Evolutionary conservation across 1,140 invertebrate species (phyloP).

Genomic region (Trichonephila clavata): DNA sequence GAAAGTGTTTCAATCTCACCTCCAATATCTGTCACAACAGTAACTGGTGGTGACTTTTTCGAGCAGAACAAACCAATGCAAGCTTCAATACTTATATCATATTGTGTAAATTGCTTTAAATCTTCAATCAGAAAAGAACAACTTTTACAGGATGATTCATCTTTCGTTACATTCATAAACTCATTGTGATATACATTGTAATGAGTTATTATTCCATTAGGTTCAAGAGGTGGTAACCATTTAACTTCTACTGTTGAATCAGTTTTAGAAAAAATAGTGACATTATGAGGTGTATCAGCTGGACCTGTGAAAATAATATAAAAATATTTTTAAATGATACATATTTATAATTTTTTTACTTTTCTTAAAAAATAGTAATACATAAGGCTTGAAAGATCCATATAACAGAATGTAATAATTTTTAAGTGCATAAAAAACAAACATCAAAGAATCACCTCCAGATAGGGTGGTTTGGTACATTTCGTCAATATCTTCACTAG

Average conservation of each 20-base stretch:
- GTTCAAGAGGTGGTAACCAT: constrained; percentile 93
- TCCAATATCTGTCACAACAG: constrained; percentile 44
- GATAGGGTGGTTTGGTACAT: constrained; percentile 24
- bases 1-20: background rate
- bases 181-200: constrained; percentile 89
- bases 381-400: background rate
- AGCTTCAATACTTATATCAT: constrained; percentile 45
- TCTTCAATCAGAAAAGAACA: background rate
- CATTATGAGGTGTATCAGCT: constrained; percentile 38
- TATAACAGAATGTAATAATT: background rate
- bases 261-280: background rate
- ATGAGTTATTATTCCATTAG: constrained; percentile 95
- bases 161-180: background rate
- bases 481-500: constrained; percentile 56
- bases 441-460: background rate
- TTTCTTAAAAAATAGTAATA: no score
- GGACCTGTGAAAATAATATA: constrained; percentile 41
- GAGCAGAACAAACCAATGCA: constrained; percentile 55
- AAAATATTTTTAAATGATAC: background rate
- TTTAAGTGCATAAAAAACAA: background rate
- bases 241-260: constrained; percentile 86
- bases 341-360: no score
- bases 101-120: constrained; percentile 10
- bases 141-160: background rate
- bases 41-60: background rate